phyloP scores from a whole-genome alignment of 2,113 vertebrate genomes.

The Lophius piscatorius region DNA sequence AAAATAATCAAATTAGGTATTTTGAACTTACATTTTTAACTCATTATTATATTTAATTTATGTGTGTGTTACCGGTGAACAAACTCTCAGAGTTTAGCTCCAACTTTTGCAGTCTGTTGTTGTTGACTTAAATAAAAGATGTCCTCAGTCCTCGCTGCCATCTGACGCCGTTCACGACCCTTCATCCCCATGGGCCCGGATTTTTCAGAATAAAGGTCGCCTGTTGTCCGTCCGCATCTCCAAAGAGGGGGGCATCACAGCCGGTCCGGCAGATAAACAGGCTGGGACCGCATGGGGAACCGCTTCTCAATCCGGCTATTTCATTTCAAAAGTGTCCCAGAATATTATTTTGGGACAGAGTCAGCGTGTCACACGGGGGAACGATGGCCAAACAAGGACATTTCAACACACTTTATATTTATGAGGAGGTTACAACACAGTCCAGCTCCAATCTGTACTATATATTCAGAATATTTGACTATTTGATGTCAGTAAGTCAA shows the following conservation, averaged over 20 bases:
- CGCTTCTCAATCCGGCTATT: slow-evolving; percentile 52
- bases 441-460: too few relatives aligned
- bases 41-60: too few relatives aligned
- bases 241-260: slow-evolving; percentile 51
- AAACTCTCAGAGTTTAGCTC: too few relatives aligned
- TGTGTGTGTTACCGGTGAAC: too few relatives aligned
- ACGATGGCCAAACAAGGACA: too few relatives aligned
- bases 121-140: slow-evolving; percentile 52
- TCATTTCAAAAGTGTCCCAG: slow-evolving; percentile 49
- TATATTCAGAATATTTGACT: too few relatives aligned
- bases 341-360: slow-evolving; percentile 47
- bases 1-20: too few relatives aligned
- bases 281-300: slow-evolving; percentile 21
- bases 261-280: slow-evolving; percentile 59
- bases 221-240: slow-evolving; percentile 42
- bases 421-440: too few relatives aligned
- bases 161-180: slow-evolving; percentile 41
- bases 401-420: too few relatives aligned
- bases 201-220: slow-evolving; percentile 57
- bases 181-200: slow-evolving; percentile 38
- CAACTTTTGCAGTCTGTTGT: too few relatives aligned
- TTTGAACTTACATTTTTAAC: too few relatives aligned
- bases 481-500: too few relatives aligned
- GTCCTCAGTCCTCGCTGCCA: slow-evolving; percentile 42
- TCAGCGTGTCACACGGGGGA: slow-evolving; percentile 21